Evolutionary conservation across 2,113 vertebrate genomes (phyloP).

Genomic region (Panthera tigris): DNA sequence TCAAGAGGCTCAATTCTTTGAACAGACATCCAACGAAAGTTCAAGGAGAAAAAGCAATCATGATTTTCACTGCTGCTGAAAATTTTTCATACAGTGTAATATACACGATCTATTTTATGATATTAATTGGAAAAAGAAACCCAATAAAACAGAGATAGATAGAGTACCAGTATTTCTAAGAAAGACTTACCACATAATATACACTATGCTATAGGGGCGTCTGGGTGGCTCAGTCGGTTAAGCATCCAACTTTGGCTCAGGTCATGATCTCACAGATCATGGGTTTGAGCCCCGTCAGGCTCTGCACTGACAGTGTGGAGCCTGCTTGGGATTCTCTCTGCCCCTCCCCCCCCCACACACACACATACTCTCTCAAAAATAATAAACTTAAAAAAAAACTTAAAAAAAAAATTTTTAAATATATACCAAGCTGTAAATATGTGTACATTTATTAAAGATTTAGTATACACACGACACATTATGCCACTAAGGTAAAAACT

Average conservation of each 20-base stretch:
- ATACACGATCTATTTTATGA: not conserved
- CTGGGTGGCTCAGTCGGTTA: no score
- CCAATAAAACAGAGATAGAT: not conserved
- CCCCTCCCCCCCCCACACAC: no score
- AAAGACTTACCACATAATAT: not conserved
- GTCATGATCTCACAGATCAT: no score
- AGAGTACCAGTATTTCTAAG: not conserved
- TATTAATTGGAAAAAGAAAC: constrained; percentile 15
- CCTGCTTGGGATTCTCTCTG: no score
- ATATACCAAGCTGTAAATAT: not conserved
- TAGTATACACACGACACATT: not conserved
- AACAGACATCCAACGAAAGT: not conserved
- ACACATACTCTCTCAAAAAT: no score
- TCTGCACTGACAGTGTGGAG: no score
- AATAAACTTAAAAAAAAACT: no score
- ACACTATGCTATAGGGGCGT: not conserved
- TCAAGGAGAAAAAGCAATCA: not conserved
- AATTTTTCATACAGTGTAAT: not conserved
- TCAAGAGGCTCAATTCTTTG: not conserved
- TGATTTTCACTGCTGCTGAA: not conserved
- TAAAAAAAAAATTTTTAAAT: not conserved
- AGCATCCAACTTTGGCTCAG: no score
- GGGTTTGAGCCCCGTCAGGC: no score
- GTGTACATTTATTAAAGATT: not conserved
- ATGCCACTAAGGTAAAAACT: not conserved